Conservation (phyloP, 2,888 invertebrate genomes). For the Julus scanicus region DNA sequence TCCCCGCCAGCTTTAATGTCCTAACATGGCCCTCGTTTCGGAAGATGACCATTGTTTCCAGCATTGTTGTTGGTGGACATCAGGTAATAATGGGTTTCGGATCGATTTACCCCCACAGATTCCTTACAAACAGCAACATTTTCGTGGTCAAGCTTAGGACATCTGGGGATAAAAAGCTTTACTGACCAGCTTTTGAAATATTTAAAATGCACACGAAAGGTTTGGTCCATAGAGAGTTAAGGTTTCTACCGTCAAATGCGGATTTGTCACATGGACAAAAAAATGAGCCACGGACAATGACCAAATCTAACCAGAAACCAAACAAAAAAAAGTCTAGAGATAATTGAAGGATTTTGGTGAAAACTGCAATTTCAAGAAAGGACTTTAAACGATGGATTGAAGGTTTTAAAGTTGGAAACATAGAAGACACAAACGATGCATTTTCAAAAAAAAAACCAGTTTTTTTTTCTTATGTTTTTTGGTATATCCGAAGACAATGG, state of each 20-base stretch:
- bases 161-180: conserved; percentile 16
- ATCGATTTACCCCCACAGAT: neutral
- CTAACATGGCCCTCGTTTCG: neutral
- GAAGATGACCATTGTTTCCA: neutral
- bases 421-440: neutral
- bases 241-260: neutral
- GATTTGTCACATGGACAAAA: neutral
- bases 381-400: neutral
- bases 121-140: neutral
- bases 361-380: neutral
- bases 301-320: neutral
- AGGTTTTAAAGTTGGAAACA: neutral
- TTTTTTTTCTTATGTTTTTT: too few relatives aligned
- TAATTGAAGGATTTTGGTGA: conserved; percentile 27
- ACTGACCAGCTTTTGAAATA: neutral
- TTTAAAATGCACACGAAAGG: conserved; percentile 3
- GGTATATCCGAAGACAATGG: neutral
- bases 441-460: neutral
- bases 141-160: neutral
- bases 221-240: neutral
- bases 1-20: neutral
- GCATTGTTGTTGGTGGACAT: neutral
- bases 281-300: neutral
- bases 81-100: conserved; percentile 16
- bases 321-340: neutral